phyloP scores from a whole-genome alignment of 2,797 vertebrate genomes.

The Pangasius djambal region DNA sequence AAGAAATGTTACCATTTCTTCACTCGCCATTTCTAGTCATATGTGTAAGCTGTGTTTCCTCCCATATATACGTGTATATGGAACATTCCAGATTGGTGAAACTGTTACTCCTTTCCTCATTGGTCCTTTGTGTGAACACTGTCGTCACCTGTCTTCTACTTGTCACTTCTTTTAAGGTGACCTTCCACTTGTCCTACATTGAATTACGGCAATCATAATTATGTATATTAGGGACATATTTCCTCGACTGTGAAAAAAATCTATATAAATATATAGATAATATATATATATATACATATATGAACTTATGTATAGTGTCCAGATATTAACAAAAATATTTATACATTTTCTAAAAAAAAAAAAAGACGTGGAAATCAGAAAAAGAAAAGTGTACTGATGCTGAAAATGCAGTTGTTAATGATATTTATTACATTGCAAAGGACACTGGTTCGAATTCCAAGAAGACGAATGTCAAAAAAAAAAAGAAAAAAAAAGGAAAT shows the following conservation, averaged over 20 bases:
- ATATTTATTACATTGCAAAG: conserved; percentile 76
- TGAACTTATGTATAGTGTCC: conserved; percentile 83
- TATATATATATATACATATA: conserved; percentile 78
- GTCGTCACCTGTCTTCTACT: conserved; percentile 75
- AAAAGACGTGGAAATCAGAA: conserved; percentile 36
- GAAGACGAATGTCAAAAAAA: conserved; percentile 65
- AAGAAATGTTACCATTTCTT: conserved; percentile 77
- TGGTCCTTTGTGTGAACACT: conserved; percentile 84
- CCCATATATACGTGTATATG: conserved; percentile 84
- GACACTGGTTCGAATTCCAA: conserved; percentile 82
- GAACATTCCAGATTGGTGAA: conserved; percentile 87
- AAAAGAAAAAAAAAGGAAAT: conserved; percentile 79
- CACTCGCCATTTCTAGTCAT: conserved; percentile 90
- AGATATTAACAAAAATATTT: conserved; percentile 83
- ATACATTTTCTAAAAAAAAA: conserved; percentile 76
- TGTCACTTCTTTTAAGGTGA: conserved; percentile 79
- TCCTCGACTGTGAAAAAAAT: conserved; percentile 83
- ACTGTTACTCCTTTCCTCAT: conserved; percentile 70
- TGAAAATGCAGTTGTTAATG: conserved; percentile 57
- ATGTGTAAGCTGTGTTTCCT: conserved; percentile 92
- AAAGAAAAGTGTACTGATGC: conserved; percentile 65
- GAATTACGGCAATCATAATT: conserved; percentile 77
- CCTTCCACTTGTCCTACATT: conserved; percentile 74
- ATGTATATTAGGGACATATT: conserved; percentile 84
- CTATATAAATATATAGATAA: conserved; percentile 76